phyloP scores from a whole-genome alignment of 1,140 invertebrate species.

The Aplysia californica region DNA sequence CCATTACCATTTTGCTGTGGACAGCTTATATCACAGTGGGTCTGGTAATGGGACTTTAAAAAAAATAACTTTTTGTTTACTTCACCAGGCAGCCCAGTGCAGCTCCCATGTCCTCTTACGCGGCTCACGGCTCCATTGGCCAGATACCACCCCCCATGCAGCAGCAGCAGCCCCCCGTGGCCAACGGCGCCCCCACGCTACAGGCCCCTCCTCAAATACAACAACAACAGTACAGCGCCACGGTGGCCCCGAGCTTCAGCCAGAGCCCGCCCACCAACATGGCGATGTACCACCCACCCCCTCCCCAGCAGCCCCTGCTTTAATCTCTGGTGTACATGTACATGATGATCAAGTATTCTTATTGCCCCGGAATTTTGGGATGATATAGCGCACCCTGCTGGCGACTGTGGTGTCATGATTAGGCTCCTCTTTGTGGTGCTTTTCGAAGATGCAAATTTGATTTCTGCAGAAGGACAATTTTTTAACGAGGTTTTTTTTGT shows the following conservation, averaged over 20 bases:
- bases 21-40: neutral
- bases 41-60: too few species aligned
- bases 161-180: neutral
- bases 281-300: neutral
- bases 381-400: too few species aligned
- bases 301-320: slow-evolving; percentile 17
- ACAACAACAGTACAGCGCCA: neutral
- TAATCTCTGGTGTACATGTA: too few species aligned
- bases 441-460: too few species aligned
- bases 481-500: too few species aligned
- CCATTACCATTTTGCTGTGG: neutral
- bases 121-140: too few species aligned
- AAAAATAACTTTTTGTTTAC: too few species aligned
- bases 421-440: too few species aligned
- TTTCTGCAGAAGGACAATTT: too few species aligned
- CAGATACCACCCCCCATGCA: neutral
- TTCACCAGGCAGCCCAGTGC: neutral
- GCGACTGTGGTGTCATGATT: too few species aligned
- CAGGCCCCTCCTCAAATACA: neutral
- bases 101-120: neutral
- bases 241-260: neutral
- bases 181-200: neutral
- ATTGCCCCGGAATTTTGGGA: too few species aligned
- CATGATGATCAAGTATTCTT: too few species aligned
- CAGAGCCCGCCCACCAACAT: neutral